Evolutionary conservation across 2,797 vertebrate species (phyloP), one percentile per base, ranked within the genome.

Genomic region (Sebastes taczanowskii): DNA sequence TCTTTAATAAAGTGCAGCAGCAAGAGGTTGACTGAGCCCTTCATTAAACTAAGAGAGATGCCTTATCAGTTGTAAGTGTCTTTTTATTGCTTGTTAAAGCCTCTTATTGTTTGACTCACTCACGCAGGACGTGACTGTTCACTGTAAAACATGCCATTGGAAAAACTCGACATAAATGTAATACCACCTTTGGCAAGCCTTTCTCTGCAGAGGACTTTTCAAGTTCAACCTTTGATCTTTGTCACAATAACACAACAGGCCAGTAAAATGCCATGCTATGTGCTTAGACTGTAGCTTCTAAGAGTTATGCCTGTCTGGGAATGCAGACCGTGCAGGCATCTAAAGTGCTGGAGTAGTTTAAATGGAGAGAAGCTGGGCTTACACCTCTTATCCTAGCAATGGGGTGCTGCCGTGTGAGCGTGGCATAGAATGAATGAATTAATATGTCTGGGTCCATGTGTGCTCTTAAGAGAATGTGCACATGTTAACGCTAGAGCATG

Each of bases 191-290:
- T 82, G 67, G 87, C 70, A 72, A 72, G 71, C 78, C 83, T 81
- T 87, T 91, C 84, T 71, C 81, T 71, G 68, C 69, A 74, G 81
- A 84, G 86, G 73, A 89, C 88, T 85, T 92, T 92, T 86, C 91
- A 92, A 92, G 91, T 90, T 92, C 87, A 92, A 88, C 87, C 93
- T 95, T 94, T 95, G 92, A 95, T 95, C 93, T 93, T 59, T 81
- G 86, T 83, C 85, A 92, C 82, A 89, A 91, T 92, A 92, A 92
- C 88, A 93, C 91, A 90, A 93, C 86, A 74, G 86, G 83, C 86
- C 88, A 91, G 90, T 94, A 92, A 95, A 93, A 92, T 86, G 81
- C 77, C 53, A 81, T 84, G 87, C 87, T 89, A 71, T 79, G 89
- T 87, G 78, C 88, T 88, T 78, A 74, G 68, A 62, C 67, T 68